Base-by-base conservation (phyloP, 2,888 invertebrate genomes). In the Chymomyza procnemis region DNA sequence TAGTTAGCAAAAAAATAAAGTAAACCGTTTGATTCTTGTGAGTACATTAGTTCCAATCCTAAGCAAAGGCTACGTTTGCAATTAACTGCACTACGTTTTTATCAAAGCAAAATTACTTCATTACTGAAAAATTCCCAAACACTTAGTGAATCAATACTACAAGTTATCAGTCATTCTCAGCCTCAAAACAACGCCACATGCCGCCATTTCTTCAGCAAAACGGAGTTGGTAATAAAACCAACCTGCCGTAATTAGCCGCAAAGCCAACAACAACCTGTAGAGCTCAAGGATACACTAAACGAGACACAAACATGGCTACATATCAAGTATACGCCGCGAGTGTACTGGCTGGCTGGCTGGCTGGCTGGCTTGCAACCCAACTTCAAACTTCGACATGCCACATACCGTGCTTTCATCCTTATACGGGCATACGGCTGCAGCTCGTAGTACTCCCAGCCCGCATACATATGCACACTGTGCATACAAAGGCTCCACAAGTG, bases 271-370 rank as follows among this genome's bases (percentile, higher is more conserved):
- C 34, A 30, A 54, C 30, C 55, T 55, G 55, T 55, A 19, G 55
- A 12, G 4, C 12, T 41, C 14, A 64, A 64, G 30, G 46, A 59
- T 14, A 62, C 59, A 50, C 21, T 41, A 34, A 21, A 59, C 59
- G 21, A 61, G 46, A 22, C 55, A 71, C 18, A 41, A 50, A 64
- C 55, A 21, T 14, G 1, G 34, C 9, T n/a, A 12, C 34, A 52
- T 41, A 58, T 75, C 75, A 69, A 69, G 82, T 79, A 84, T 79
- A 84, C 80, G 85, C 76, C 71, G 79, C 64, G 81, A 69, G 64
- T 67, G 83, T 64, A 12, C 78, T 56, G 34, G 58, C 48, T 68
- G 60, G 61, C 78, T 56, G 34, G 58, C 48, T 68, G 60, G 61
- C 78, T 56, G 34, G 58, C 48, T 68, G 60, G 61, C 14, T 52